Conservation (phyloP, 2,888 invertebrate genomes). For the Calliphora vomitoria region DNA sequence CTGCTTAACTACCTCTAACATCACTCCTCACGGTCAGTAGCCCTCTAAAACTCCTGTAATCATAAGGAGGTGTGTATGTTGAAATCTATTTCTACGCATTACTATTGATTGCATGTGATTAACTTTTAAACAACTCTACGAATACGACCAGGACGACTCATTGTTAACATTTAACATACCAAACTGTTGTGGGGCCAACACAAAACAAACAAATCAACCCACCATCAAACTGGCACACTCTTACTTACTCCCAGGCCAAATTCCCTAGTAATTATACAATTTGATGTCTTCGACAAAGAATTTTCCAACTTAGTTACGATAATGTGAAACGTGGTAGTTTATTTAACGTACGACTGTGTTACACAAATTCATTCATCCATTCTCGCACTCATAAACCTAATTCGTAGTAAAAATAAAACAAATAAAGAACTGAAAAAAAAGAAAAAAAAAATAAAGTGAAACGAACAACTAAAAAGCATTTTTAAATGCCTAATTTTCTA, state of each 20-base stretch:
- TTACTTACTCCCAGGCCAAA: neutral
- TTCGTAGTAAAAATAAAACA: constrained; percentile 12
- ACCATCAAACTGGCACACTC: constrained; percentile 8
- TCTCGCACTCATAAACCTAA: constrained; percentile 9
- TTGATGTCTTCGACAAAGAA: constrained; percentile 54
- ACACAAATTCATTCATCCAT: constrained; percentile 12
- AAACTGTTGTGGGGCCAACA: neutral
- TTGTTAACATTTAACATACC: constrained; percentile 37
- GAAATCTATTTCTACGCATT: constrained; percentile 62
- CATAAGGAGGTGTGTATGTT: constrained; percentile 46
- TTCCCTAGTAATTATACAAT: constrained; percentile 41
- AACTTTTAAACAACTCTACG: constrained; percentile 57
- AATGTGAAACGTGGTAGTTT: constrained; percentile 32
- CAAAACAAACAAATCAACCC: constrained; percentile 1
- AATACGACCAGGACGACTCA: neutral
- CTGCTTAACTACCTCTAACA: neutral
- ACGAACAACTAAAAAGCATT: constrained; percentile 25
- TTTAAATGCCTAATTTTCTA: constrained; percentile 62
- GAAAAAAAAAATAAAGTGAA: neutral
- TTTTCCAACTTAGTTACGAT: constrained; percentile 27
- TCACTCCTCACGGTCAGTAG: neutral
- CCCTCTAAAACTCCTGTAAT: neutral
- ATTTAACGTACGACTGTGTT: constrained; percentile 2
- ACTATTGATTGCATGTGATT: constrained; percentile 71
- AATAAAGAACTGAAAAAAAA: neutral